Evolutionary conservation across 2,797 vertebrate genomes (phyloP).

Genomic region (Pampus argenteus): DNA sequence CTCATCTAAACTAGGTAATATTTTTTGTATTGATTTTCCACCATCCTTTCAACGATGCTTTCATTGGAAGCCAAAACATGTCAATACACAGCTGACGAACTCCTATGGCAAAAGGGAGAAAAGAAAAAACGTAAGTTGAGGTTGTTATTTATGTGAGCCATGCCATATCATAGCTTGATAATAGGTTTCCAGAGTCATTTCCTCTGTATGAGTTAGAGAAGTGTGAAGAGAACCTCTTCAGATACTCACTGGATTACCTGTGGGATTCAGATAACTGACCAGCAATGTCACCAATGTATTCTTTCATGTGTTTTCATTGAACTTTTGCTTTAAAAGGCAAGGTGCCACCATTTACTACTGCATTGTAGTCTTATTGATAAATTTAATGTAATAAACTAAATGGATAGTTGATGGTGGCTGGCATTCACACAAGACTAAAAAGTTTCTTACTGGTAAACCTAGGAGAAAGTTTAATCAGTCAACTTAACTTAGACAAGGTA

Average conservation of each 20-base stretch:
- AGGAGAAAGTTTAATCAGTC: too few species aligned
- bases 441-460: too few species aligned
- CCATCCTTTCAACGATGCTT: conserved; percentile 90
- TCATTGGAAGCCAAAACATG: conserved; percentile 85
- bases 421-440: too few species aligned
- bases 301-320: conserved; percentile 29
- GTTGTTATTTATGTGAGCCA: conserved; percentile 89
- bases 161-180: conserved; percentile 92
- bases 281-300: conserved; percentile 36
- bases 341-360: background rate
- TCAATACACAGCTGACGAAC: conserved; percentile 92
- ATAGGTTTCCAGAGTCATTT: conserved; percentile 84
- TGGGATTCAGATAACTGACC: conserved; percentile 39
- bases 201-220: conserved; percentile 26
- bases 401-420: background rate
- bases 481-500: background rate
- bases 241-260: conserved; percentile 36
- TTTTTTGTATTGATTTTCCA: conserved; percentile 96
- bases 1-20: conserved; percentile 94
- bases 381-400: background rate
- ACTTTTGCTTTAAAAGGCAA: conserved; percentile 20
- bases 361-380: background rate
- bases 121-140: conserved; percentile 90
- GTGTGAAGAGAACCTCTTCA: conserved; percentile 30
- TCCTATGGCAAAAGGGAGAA: conserved; percentile 90